phyloP scores from a whole-genome alignment of 2,888 invertebrate genomes.

The Pinctada fucata region DNA sequence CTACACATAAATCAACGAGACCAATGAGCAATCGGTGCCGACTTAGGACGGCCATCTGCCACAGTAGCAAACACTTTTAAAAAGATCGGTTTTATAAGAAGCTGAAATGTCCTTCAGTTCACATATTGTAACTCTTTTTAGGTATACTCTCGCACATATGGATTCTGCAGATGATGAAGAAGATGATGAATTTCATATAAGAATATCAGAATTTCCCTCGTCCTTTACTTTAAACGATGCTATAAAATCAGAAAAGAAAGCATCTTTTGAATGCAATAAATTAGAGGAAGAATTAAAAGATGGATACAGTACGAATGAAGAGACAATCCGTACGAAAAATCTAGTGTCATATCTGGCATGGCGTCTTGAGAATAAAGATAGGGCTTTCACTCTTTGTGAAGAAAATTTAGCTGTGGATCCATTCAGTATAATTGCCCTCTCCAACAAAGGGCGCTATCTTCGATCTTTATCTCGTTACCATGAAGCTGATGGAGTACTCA shows the following conservation, averaged over 20 bases:
- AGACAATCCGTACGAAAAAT: background rate
- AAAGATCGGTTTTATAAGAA: no score
- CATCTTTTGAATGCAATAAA: background rate
- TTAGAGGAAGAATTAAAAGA: background rate
- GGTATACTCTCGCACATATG: no score
- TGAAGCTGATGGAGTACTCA: background rate
- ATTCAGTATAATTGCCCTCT: background rate
- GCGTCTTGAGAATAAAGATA: background rate
- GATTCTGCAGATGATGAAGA: background rate
- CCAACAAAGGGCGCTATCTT: background rate
- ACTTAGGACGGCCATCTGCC: no score
- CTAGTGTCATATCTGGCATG: background rate
- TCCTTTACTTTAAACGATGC: background rate
- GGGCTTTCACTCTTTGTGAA: background rate
- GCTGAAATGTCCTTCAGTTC: no score
- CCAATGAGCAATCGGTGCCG: no score
- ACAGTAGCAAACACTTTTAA: no score
- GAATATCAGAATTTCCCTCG: background rate
- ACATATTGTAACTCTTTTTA: no score
- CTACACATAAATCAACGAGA: no score
- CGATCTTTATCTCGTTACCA: background rate
- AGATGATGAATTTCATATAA: background rate
- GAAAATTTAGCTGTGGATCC: background rate
- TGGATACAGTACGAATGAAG: background rate
- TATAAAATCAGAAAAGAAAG: background rate